Evolutionary conservation across 2,113 vertebrate species (phyloP).

Genomic region (Muntiacus muntjak): DNA sequence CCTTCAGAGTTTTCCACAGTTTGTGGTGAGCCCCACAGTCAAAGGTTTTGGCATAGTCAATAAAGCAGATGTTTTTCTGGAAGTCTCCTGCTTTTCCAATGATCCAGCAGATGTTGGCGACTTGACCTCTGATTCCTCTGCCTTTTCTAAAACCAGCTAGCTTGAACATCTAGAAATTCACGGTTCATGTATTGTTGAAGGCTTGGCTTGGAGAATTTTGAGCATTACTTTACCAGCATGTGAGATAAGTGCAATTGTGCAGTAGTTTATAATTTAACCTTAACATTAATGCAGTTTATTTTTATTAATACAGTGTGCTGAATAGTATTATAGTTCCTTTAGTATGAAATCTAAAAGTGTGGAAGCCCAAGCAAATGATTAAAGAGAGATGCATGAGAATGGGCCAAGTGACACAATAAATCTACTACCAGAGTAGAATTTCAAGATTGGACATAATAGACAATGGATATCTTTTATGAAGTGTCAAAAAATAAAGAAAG

Average conservation of each 20-base stretch:
- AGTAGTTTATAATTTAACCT: neutral
- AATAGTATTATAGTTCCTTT: neutral
- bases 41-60: neutral
- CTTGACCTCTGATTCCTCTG: neutral
- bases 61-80: neutral
- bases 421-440: neutral
- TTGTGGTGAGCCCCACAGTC: too few species aligned
- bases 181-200: rapidly evolving
- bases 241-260: neutral
- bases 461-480: neutral
- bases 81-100: neutral
- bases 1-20: neutral
- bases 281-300: neutral
- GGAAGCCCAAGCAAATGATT: neutral
- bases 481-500: neutral
- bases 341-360: neutral
- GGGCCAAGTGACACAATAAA: too few species aligned
- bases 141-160: neutral
- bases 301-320: neutral
- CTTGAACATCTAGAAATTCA: neutral
- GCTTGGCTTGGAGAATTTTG: neutral
- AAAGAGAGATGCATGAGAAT: neutral
- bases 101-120: neutral
- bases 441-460: neutral
- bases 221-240: neutral